Percentiles rank a stretch among this genome's conserved stretches.
These are phyloP conservation scores for Polypterus senegalus DNA, from an alignment of 2,113 vertebrate species.

Conservation along the genomic window DNA sequence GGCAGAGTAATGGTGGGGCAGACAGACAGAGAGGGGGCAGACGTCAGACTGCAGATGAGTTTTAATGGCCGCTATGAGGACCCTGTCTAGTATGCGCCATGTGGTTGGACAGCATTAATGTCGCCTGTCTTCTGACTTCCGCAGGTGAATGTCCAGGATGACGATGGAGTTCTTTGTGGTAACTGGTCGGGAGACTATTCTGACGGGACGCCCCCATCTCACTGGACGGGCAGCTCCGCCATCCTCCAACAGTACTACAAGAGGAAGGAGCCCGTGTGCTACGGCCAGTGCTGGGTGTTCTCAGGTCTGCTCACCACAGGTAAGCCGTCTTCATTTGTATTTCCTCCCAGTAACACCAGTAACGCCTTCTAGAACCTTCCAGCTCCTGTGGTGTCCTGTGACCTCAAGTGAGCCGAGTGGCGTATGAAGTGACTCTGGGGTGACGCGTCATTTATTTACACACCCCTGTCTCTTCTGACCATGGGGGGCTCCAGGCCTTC, in stretches of 20 bases:
- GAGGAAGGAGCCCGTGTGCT: constrained; percentile 18
- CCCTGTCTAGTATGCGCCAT: neutral
- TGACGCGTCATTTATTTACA: too few species aligned
- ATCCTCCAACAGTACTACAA: constrained; percentile 37
- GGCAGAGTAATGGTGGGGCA: too few species aligned
- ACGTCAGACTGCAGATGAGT: too few species aligned
- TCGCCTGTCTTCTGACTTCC: neutral
- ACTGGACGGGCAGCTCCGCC: constrained; percentile 34
- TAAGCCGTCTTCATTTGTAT: constrained; percentile 5
- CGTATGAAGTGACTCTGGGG: too few species aligned
- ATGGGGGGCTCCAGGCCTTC: too few species aligned
- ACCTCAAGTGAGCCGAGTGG: too few species aligned
- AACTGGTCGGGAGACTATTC: constrained; percentile 37
- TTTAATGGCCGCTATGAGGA: neutral
- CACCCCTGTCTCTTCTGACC: too few species aligned
- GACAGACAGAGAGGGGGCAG: too few species aligned
- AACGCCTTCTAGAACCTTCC: neutral
- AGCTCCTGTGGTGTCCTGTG: too few species aligned
- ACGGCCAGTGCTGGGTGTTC: constrained; percentile 47
- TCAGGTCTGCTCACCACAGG: constrained; percentile 46
- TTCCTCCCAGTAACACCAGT: neutral
- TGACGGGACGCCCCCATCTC: constrained; percentile 17
- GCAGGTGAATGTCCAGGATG: constrained; percentile 40
- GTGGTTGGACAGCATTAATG: neutral
- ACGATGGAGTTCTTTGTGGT: constrained; percentile 26